phyloP scores from a whole-genome alignment of 2,797 vertebrate species.

The Pempheris klunzingeri region DNA sequence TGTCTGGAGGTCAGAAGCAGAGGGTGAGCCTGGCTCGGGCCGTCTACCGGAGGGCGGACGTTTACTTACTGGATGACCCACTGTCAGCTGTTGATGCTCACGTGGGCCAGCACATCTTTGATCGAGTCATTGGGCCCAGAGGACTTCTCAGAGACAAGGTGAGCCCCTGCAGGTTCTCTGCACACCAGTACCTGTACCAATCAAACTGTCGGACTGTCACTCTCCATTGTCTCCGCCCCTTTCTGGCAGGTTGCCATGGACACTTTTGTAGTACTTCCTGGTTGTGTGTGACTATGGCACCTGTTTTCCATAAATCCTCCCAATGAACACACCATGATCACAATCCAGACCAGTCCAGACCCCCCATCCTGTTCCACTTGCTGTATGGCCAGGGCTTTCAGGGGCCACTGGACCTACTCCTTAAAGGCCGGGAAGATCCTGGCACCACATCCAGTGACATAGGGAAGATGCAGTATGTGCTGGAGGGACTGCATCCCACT shows the following conservation, averaged over 20 bases:
- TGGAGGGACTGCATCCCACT: no score
- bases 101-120: constrained; percentile 95
- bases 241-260: neutral
- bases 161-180: constrained; percentile 15
- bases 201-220: neutral
- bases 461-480: neutral
- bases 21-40: constrained; percentile 92
- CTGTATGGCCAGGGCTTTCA: neutral
- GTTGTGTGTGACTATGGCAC: neutral
- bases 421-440: neutral
- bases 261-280: neutral
- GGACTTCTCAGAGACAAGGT: constrained; percentile 91
- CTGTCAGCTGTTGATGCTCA: constrained; percentile 94
- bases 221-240: neutral
- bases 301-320: neutral
- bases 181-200: neutral
- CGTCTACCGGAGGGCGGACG: constrained; percentile 87
- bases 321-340: neutral
- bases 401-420: neutral
- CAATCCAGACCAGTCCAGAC: neutral
- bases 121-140: constrained; percentile 91
- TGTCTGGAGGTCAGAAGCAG: constrained; percentile 95
- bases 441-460: neutral
- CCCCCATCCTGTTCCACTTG: no score
- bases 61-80: constrained; percentile 92